These are phyloP conservation scores for Resseliella maxima DNA, from an alignment of 2,888 invertebrate species.

Conservation along the genomic window DNA sequence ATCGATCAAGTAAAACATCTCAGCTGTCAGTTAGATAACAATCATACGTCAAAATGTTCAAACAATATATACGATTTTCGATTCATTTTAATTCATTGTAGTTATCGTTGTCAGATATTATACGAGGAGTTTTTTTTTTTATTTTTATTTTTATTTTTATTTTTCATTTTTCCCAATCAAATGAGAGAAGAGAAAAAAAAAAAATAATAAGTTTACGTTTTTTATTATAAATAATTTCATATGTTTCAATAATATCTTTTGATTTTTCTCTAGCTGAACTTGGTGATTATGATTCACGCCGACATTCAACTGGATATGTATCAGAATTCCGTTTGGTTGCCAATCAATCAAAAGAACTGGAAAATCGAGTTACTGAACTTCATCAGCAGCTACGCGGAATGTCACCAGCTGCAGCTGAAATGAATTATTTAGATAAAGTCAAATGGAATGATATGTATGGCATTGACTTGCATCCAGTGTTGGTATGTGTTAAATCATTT, in stretches of 20 bases:
- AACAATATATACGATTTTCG: background rate
- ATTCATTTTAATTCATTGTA: background rate
- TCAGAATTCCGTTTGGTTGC: constrained; percentile 94
- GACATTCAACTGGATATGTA: constrained; percentile 90
- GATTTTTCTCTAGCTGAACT: constrained; percentile 79
- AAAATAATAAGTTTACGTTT: background rate
- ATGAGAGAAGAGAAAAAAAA: too few species aligned
- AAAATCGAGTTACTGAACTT: constrained; percentile 85
- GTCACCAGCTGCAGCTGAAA: constrained; percentile 88
- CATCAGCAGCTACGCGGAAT: constrained; percentile 83
- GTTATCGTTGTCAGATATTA: too few species aligned
- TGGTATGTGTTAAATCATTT: constrained; percentile 74
- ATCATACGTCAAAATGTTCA: background rate
- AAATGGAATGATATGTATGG: constrained; percentile 99
- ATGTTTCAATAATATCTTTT: constrained; percentile 16
- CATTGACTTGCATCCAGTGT: constrained; percentile 94
- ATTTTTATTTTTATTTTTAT: too few species aligned
- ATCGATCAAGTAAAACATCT: background rate
- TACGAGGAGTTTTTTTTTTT: too few species aligned
- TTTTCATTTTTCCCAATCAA: background rate
- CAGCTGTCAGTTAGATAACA: background rate
- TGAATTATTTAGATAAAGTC: constrained; percentile 95
- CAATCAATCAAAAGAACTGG: constrained; percentile 91
- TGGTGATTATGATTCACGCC: constrained; percentile 90
- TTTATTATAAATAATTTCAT: background rate